A percentile compares a stretch with the other conserved stretches of the same genome.
Evolutionary conservation across 35 echinoderm and acorn worm species (phyloP).

Genomic region (Chiridota heheva): DNA sequence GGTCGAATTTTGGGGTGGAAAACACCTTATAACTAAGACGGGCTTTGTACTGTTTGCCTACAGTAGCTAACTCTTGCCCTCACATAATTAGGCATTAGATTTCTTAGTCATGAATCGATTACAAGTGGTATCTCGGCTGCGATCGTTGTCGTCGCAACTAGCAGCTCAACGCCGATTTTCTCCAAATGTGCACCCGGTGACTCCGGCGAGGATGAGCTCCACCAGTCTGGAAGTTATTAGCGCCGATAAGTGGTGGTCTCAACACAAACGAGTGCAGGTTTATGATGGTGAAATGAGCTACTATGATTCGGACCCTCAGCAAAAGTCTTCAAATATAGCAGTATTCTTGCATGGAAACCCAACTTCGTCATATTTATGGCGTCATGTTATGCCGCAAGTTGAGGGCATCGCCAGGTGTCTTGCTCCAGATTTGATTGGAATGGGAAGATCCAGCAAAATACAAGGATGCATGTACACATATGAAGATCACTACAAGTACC

Average conservation of each 20-base stretch:
- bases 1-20: too few relatives aligned
- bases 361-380: constrained; percentile 92
- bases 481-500: constrained; percentile 81
- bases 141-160: too few relatives aligned
- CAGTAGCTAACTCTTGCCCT: too few relatives aligned
- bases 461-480: constrained; percentile 60
- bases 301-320: constrained; percentile 75
- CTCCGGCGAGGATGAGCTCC: not conserved
- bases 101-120: too few relatives aligned
- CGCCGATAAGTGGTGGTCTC: constrained; percentile 82
- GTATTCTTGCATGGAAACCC: constrained; percentile 93
- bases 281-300: constrained; percentile 79
- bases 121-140: too few relatives aligned
- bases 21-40: too few relatives aligned
- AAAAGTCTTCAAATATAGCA: constrained; percentile 35
- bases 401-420: constrained; percentile 62
- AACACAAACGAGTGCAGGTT: constrained; percentile 58
- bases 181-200: not conserved
- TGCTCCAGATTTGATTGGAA: constrained; percentile 92
- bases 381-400: constrained; percentile 80
- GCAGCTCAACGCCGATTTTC: too few relatives aligned
- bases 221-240: constrained; percentile 12
- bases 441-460: constrained; percentile 76
- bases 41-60: too few relatives aligned
- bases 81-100: too few relatives aligned